These are phyloP conservation scores for Lithobates pipiens DNA, from an alignment of 2,797 vertebrate genomes.

Conservation along the genomic window DNA sequence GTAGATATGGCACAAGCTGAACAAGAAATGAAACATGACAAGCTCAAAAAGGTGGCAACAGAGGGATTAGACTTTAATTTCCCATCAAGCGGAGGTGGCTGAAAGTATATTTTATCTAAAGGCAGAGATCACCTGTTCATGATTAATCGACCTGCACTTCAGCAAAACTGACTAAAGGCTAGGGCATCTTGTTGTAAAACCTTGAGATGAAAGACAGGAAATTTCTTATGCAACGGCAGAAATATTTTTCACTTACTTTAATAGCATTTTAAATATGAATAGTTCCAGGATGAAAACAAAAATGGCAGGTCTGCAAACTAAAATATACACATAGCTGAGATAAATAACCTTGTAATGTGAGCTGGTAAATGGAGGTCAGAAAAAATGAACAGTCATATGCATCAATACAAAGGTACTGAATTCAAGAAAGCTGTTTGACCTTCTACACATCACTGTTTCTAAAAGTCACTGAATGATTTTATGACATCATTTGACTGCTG, in stretches of 20 bases:
- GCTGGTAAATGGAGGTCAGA: constrained; percentile 1
- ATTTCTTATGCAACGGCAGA: neutral
- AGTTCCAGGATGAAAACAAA: neutral
- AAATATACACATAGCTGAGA: neutral
- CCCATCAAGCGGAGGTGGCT: neutral
- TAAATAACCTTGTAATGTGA: neutral
- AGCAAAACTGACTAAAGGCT: neutral
- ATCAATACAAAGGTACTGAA: neutral
- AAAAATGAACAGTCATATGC: constrained; percentile 2
- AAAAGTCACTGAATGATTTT: constrained; percentile 42
- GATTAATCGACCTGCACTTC: constrained; percentile 7
- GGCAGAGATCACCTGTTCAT: constrained; percentile 7
- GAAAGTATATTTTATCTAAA: constrained; percentile 22
- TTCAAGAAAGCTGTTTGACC: constrained; percentile 38
- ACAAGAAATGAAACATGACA: constrained; percentile 1
- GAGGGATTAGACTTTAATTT: constrained; percentile 13
- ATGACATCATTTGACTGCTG: constrained; percentile 6
- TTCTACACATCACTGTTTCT: constrained; percentile 26
- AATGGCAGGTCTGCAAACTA: neutral
- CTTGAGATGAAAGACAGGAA: constrained; percentile 4
- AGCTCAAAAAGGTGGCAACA: neutral
- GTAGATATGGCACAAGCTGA: neutral
- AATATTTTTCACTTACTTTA: neutral
- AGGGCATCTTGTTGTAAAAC: neutral
- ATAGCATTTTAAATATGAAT: neutral